phyloP scores from a whole-genome alignment of 2,888 invertebrate species.

The Panzeria rudis region DNA sequence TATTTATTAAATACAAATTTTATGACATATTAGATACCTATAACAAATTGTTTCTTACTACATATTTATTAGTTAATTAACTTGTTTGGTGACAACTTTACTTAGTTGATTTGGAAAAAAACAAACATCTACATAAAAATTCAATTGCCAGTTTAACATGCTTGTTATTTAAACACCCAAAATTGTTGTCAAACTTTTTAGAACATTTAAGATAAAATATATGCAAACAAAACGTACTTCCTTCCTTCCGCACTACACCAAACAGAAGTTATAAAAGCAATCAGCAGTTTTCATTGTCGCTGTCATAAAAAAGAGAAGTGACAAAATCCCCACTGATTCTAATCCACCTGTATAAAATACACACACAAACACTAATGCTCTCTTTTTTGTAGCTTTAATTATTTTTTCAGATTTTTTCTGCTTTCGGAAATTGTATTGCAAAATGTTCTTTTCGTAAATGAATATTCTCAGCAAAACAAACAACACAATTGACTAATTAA shows the following conservation, averaged over 20 bases:
- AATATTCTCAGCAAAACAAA: constrained; percentile 3
- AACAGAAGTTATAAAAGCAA: constrained; percentile 1
- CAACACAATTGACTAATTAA: constrained; percentile 22
- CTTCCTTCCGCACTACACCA: not conserved
- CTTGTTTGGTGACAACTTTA: constrained; percentile 26
- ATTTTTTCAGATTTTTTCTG: constrained; percentile 10
- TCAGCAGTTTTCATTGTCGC: not conserved
- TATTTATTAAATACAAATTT: not conserved
- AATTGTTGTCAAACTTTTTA: constrained; percentile 20
- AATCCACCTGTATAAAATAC: constrained; percentile 41
- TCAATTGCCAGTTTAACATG: constrained; percentile 27
- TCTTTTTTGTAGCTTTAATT: constrained; percentile 30
- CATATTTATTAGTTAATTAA: constrained; percentile 19
- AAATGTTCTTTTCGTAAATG: constrained; percentile 2
- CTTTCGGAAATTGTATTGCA: constrained; percentile 21
- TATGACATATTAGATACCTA: not conserved
- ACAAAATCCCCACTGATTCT: constrained; percentile 43
- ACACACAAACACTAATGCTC: constrained; percentile 37
- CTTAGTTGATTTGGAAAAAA: constrained; percentile 30
- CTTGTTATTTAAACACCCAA: constrained; percentile 32
- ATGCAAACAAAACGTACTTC: not conserved
- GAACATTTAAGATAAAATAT: constrained; percentile 32
- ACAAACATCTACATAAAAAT: not conserved
- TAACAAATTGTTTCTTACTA: constrained; percentile 3
- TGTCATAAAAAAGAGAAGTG: constrained; percentile 28